Percentiles rank a stretch among this genome's conserved stretches.
These are phyloP conservation scores for Intellagama lesueurii DNA, from an alignment of 2,797 vertebrate species.

Conservation along the genomic window DNA sequence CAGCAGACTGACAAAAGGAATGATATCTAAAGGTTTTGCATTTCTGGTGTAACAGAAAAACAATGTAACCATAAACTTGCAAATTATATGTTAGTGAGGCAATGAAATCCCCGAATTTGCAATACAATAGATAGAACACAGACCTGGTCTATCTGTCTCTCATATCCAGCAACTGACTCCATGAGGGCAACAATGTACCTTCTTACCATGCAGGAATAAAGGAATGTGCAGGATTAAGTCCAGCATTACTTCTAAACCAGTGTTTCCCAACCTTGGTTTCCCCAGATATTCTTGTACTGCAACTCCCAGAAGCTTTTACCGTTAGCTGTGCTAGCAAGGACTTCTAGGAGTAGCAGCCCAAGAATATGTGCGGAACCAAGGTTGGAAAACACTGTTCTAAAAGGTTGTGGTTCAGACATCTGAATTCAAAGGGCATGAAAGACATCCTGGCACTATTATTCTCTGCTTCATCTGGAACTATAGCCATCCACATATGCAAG, in stretches of 20 bases:
- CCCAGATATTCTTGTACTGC: no score
- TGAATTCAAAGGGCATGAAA: not conserved
- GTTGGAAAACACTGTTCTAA: not conserved
- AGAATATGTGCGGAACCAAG: not conserved
- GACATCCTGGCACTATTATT: not conserved
- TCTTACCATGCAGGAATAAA: no score
- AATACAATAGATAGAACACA: slow-evolving; percentile 47
- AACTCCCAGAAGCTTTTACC: no score
- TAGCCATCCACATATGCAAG: not conserved
- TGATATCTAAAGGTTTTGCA: not conserved
- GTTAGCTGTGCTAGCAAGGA: no score
- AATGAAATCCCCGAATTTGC: slow-evolving; percentile 17
- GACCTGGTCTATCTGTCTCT: not conserved
- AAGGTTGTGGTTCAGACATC: accelerated
- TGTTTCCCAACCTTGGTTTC: no score
- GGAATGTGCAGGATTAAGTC: slow-evolving; percentile 8
- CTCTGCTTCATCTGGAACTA: not conserved
- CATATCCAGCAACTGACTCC: not conserved
- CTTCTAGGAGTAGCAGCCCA: no score
- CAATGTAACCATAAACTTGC: slow-evolving; percentile 9
- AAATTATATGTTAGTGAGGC: slow-evolving; percentile 22
- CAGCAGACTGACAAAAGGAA: slow-evolving; percentile 10
- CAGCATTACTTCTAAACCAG: not conserved
- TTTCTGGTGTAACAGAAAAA: not conserved
- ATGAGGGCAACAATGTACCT: no score